Conservation (phyloP, 2,797 vertebrate species). For the Falco columbarius region DNA sequence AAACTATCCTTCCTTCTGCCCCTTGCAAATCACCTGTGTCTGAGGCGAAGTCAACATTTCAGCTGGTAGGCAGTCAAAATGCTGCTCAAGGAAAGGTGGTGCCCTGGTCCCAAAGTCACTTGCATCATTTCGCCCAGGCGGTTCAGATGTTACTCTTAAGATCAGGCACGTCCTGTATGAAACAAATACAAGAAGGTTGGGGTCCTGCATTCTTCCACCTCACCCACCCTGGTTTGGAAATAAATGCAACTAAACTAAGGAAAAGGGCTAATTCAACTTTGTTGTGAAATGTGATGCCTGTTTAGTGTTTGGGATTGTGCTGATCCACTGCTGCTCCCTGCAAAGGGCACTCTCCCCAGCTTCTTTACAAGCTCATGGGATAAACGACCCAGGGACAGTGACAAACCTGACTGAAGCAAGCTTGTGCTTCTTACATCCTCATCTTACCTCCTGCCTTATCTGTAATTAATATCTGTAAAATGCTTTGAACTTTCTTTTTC, state of each 20-base stretch:
- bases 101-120: neutral
- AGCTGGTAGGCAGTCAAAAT: neutral
- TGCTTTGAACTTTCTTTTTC: neutral
- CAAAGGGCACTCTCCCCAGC: neutral
- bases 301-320: neutral
- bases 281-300: neutral
- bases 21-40: neutral
- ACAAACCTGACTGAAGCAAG: neutral
- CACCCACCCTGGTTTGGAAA: neutral
- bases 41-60: neutral
- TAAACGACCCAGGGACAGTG: neutral
- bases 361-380: neutral
- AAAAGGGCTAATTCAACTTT: neutral
- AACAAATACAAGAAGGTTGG: neutral
- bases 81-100: neutral
- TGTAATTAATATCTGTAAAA: slow-evolving; percentile 7
- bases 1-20: neutral
- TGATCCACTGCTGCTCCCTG: neutral
- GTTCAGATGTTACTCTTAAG: neutral
- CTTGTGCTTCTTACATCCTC: neutral
- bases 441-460: neutral
- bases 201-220: neutral
- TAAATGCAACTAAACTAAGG: neutral
- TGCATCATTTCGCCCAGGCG: neutral
- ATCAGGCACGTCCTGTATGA: fast-evolving